Percentiles rank a stretch among this genome's conserved stretches.
Conservation (phyloP, 2,888 invertebrate species). For the Sphecodes monilicornis region DNA sequence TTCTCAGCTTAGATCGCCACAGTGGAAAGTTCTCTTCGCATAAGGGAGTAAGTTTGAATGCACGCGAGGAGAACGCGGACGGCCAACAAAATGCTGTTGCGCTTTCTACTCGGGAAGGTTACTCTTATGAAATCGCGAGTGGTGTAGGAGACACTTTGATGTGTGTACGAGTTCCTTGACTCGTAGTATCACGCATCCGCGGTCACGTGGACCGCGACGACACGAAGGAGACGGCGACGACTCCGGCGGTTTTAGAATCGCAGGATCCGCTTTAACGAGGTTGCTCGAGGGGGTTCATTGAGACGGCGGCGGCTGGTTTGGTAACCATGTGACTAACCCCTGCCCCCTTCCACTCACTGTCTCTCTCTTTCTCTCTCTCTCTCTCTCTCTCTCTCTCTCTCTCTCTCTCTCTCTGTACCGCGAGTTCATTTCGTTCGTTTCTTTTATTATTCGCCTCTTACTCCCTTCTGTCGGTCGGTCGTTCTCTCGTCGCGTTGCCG, state of each 20-base stretch:
- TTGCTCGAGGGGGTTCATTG: slow-evolving; percentile 71
- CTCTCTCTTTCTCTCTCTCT: slow-evolving; percentile 22
- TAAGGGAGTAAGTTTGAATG: background rate
- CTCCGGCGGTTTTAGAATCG: slow-evolving; percentile 46
- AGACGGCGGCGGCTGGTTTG: slow-evolving; percentile 72
- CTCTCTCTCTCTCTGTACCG: slow-evolving; percentile 23
- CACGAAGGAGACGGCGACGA: slow-evolving; percentile 23
- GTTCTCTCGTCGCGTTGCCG: slow-evolving; percentile 43
- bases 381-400: background rate
- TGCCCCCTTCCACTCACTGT: slow-evolving; percentile 6
- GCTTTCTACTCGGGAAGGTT: background rate
- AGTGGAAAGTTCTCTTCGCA: background rate
- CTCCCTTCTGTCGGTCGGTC: slow-evolving; percentile 38
- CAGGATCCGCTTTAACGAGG: slow-evolving; percentile 76
- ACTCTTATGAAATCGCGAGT: slow-evolving; percentile 6
- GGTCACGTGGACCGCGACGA: slow-evolving; percentile 43
- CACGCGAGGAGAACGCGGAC: background rate
- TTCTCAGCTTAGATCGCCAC: background rate
- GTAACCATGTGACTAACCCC: slow-evolving; percentile 73
- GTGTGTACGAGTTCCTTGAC: background rate
- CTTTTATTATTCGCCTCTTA: slow-evolving; percentile 68
- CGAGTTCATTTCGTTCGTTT: slow-evolving; percentile 53
- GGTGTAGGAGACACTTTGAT: slow-evolving; percentile 7
- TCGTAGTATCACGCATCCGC: slow-evolving; percentile 14
- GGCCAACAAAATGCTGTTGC: background rate